Percentiles rank a stretch among this genome's conserved stretches.
Conservation (phyloP, 2,888 invertebrate species). For the Melangyna quadrimaculata region DNA sequence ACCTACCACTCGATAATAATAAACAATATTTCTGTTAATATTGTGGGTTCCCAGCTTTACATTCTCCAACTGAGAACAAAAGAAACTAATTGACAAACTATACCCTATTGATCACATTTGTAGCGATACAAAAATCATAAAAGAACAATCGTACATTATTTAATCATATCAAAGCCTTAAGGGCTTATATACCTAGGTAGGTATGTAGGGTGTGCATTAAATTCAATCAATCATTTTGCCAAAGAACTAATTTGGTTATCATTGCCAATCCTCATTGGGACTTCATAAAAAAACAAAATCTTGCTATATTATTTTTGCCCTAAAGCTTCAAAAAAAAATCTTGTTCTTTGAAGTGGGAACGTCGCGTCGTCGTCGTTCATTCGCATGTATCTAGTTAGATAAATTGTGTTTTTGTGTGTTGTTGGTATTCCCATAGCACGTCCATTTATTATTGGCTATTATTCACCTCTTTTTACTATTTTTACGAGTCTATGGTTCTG, state of each 20-base stretch:
- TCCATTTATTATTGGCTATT: conserved; percentile 80
- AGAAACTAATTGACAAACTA: neutral
- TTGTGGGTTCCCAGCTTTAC: too few species aligned
- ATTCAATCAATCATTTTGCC: conserved; percentile 6
- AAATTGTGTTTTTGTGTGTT: neutral
- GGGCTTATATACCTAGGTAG: neutral
- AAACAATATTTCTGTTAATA: too few species aligned
- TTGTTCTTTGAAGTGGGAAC: neutral
- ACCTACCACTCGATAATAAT: too few species aligned
- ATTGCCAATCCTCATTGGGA: neutral
- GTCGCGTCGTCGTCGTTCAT: neutral
- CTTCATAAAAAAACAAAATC: neutral
- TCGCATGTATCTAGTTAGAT: neutral
- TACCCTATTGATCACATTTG: neutral
- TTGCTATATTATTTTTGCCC: neutral
- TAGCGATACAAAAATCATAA: neutral
- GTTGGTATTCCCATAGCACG: conserved; percentile 58
- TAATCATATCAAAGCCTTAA: neutral
- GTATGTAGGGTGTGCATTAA: neutral
- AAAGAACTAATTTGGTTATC: neutral
- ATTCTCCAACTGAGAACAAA: neutral
- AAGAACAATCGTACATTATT: neutral
- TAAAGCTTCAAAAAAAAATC: neutral
- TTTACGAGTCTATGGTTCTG: conserved; percentile 20
- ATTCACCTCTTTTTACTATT: conserved; percentile 76